Percentiles rank a stretch among this genome's conserved stretches.
Evolutionary conservation across 2,888 invertebrate genomes (phyloP).

Genomic region (Punctoribates punctum): DNA sequence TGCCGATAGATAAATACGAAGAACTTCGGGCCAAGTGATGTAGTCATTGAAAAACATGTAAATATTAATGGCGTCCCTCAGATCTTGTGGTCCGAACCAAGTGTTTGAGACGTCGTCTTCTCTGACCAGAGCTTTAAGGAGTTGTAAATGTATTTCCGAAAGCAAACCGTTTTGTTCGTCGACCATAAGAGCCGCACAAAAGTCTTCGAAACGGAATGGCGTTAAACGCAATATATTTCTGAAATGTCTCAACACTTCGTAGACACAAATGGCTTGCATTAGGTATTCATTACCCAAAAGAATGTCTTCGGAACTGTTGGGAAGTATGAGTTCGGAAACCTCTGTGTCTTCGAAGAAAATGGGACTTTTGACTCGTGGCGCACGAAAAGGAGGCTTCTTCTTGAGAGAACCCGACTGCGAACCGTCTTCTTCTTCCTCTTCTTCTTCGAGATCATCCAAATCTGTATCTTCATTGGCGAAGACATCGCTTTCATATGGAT

Average conservation of each 20-base stretch:
- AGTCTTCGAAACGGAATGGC: constrained; percentile 91
- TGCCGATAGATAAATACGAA: constrained; percentile 84
- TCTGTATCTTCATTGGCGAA: constrained; percentile 38
- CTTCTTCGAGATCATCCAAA: constrained; percentile 42
- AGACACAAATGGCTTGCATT: constrained; percentile 78
- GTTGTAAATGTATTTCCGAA: constrained; percentile 88
- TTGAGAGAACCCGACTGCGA: not conserved
- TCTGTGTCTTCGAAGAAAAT: constrained; percentile 37
- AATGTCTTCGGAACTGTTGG: constrained; percentile 84
- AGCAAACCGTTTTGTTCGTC: constrained; percentile 88
- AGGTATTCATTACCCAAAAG: constrained; percentile 72
- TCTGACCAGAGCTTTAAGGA: constrained; percentile 80
- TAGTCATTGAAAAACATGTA: constrained; percentile 86
- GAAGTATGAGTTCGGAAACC: constrained; percentile 56
- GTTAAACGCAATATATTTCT: constrained; percentile 78
- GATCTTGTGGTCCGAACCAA: constrained; percentile 91
- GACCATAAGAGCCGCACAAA: constrained; percentile 84
- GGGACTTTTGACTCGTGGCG: constrained; percentile 26
- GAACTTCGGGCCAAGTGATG: constrained; percentile 93
- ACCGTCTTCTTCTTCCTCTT: constrained; percentile 32
- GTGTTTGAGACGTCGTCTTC: constrained; percentile 94
- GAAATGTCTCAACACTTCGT: constrained; percentile 92
- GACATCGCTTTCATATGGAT: constrained; percentile 37
- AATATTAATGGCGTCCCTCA: constrained; percentile 94
- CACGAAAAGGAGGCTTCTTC: constrained; percentile 24